Evolutionary conservation across 2,888 invertebrate species (phyloP).

Genomic region (Apomyelois bistriatella): DNA sequence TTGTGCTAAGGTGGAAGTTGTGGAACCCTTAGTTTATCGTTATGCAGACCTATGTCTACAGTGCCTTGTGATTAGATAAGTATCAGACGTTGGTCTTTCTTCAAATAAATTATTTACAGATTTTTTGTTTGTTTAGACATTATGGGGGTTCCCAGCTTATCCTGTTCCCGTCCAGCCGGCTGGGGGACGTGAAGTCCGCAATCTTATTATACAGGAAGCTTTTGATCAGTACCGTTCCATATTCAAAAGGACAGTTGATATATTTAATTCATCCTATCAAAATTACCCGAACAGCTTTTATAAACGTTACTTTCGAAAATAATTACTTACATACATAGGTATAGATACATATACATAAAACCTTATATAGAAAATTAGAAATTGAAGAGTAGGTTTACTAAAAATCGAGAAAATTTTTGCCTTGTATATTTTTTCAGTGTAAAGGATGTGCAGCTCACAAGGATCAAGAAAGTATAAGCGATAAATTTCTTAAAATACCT

Average conservation of each 20-base stretch:
- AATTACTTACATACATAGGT: too few relatives aligned
- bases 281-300: constrained; percentile 19
- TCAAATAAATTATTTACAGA: too few relatives aligned
- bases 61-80: too few relatives aligned
- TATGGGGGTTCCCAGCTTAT: neutral
- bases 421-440: constrained; percentile 63
- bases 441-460: constrained; percentile 37
- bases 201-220: neutral
- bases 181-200: too few relatives aligned
- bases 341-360: too few relatives aligned
- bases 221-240: constrained; percentile 14
- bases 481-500: constrained; percentile 43
- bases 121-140: neutral
- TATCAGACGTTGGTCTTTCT: too few relatives aligned
- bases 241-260: constrained; percentile 17
- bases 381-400: too few relatives aligned
- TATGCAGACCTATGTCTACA: too few relatives aligned
- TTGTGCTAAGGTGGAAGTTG: too few relatives aligned
- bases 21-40: too few relatives aligned
- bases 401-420: too few relatives aligned
- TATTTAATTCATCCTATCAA: constrained; percentile 13
- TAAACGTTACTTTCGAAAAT: neutral
- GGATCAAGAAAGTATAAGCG: constrained; percentile 22
- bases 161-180: neutral
- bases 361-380: too few relatives aligned